These are phyloP conservation scores for Geodia barretti DNA, from an alignment of 37 sponge, comb jelly and placozoan genomes.

Conservation along the genomic window DNA sequence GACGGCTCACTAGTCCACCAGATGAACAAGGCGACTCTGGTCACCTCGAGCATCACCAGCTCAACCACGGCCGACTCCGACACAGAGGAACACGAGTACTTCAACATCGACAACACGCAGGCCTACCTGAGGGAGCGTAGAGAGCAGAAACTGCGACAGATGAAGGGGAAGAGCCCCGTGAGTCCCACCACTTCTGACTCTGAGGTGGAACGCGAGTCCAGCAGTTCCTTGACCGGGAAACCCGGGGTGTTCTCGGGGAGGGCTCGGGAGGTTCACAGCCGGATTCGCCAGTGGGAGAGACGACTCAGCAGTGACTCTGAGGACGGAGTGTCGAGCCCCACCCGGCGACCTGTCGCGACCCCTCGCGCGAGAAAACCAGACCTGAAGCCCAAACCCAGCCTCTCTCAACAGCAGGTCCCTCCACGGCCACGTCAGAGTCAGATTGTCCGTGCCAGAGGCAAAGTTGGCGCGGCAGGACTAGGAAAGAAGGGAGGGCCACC, in stretches of 20 bases:
- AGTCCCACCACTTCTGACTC: not conserved
- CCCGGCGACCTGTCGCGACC: not conserved
- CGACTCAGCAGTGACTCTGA: not conserved
- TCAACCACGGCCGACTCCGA: not conserved
- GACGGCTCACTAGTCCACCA: not conserved
- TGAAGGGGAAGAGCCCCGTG: not conserved
- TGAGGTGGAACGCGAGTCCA: not conserved
- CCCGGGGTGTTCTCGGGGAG: not conserved
- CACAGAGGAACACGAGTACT: not conserved
- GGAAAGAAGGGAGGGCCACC: constrained; percentile 1
- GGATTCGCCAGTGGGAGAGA: not conserved
- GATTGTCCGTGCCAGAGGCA: not conserved
- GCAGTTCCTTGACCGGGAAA: not conserved
- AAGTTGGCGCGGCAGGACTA: not conserved
- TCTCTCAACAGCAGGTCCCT: not conserved
- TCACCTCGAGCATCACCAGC: too few relatives aligned
- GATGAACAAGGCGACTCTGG: not conserved
- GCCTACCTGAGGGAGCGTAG: not conserved
- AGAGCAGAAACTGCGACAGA: not conserved
- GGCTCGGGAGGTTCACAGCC: not conserved
- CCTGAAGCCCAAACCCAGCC: not conserved
- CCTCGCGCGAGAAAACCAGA: not conserved
- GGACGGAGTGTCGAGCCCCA: not conserved
- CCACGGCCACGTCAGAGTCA: not conserved
- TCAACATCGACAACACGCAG: not conserved